Base-by-base conservation (phyloP, 1,140 invertebrate genomes). In the Arctopsyche grandis region DNA sequence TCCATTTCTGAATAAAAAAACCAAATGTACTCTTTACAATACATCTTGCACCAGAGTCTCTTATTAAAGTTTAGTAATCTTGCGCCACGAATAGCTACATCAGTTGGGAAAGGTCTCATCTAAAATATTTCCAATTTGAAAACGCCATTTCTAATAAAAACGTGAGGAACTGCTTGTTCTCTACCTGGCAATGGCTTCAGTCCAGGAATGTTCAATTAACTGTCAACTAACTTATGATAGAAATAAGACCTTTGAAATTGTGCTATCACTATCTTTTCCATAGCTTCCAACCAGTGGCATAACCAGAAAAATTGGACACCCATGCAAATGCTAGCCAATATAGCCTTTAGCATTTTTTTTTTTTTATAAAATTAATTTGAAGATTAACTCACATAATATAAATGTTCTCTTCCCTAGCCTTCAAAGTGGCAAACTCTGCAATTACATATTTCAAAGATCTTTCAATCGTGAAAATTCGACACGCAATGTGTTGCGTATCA, bases 111-210 rank as follows among this genome's bases (percentile, higher is more conserved):
- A n/a, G 52, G 52, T 56, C 19, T 56, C 63, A 69, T 69, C 63
- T 7, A 69, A 69, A 69, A 26, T 26, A 21, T 69, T 69, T 69
- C 63, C 24, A 69, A 69, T 69, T 69, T 69, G 63, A 69, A 69
- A 26, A 4, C 63, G 22, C 63, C 63, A 26, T 69, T 16, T 69
- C 24, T 16, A 69, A 69, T 69, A 22, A 69, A 69, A 69, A 69
- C 16, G 24, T 26, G 63, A 69, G 16, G 63, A 1, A 69, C 16
- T 69, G 63, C 5, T 69, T 69, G 63, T 69, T 19, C 24, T 69
- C 63, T 69, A 69, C 63, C 63, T 69, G 63, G 16, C 21, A 69
- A 69, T 69, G 63, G 63, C 24, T 69, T 69, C 21, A 16, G 63
- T 69, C 24, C 24, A 21, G 63, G 63, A 26, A 69, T 69, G 24